Conservation (phyloP, 2,113 vertebrate species). For the Leucopsar rothschildi region DNA sequence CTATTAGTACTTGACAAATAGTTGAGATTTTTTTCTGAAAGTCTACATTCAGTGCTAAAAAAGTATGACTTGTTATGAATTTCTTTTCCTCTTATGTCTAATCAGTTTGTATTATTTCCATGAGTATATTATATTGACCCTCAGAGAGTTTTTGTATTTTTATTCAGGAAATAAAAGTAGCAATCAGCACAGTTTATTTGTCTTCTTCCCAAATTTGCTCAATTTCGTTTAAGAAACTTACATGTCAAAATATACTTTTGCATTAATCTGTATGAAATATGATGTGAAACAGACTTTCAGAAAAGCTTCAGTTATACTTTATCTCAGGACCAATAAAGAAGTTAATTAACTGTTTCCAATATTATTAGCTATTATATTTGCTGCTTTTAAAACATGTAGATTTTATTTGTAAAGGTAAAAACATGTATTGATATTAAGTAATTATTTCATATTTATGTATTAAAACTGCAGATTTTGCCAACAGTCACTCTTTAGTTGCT, state of each 20-base stretch:
- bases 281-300: not conserved
- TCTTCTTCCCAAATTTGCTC: not conserved
- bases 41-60: not conserved
- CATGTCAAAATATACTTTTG: not conserved
- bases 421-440: fast-evolving
- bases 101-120: not conserved
- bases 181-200: not conserved
- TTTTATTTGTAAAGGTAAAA: not conserved
- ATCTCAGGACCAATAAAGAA: not conserved
- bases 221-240: not conserved
- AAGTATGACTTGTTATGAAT: not conserved
- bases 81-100: not conserved
- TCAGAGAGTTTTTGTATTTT: not conserved
- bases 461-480: not conserved
- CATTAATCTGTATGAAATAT: not conserved
- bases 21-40: not conserved
- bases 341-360: not conserved
- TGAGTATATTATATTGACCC: not conserved
- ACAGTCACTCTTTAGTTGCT: not conserved
- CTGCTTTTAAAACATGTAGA: not conserved
- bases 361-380: not conserved
- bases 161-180: not conserved
- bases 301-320: not conserved
- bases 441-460: not conserved
- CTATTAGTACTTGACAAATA: not conserved